Evolutionary conservation across 2,888 invertebrate genomes (phyloP).

Genomic region (Cataglyphis altisquamis): DNA sequence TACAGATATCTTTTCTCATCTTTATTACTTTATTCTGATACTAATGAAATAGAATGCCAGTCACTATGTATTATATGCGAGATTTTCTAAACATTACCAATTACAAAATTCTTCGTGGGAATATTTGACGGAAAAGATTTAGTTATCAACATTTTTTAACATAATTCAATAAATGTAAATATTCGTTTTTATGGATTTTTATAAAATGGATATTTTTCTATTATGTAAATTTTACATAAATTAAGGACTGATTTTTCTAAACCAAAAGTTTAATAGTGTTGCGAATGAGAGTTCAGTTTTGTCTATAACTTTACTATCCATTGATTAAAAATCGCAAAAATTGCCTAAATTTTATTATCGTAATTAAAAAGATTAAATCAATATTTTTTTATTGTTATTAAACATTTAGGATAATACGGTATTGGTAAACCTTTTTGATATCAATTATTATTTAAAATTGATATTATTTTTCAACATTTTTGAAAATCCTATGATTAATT

Average conservation of each 20-base stretch:
- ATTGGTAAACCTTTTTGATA: not conserved
- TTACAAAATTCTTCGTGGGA: not conserved
- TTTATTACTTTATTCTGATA: not conserved
- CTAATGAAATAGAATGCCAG: not conserved
- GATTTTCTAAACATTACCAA: not conserved
- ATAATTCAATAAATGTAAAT: not conserved
- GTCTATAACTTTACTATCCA: not conserved
- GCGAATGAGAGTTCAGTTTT: constrained; percentile 1
- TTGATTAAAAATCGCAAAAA: not conserved
- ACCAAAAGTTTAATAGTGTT: not conserved
- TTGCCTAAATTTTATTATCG: not conserved
- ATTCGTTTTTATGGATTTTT: not conserved
- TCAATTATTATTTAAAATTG: not conserved
- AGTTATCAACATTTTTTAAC: not conserved
- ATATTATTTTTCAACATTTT: not conserved
- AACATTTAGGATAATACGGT: not conserved
- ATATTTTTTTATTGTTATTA: not conserved
- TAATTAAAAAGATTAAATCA: not conserved
- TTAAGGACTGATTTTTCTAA: not conserved
- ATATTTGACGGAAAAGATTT: not conserved
- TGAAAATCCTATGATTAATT: not conserved
- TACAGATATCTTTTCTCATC: not conserved
- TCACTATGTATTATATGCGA: not conserved
- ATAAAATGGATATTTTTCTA: not conserved
- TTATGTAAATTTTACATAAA: not conserved